Conservation (phyloP, 1,140 invertebrate species). For the Scaptomyza graminum region DNA sequence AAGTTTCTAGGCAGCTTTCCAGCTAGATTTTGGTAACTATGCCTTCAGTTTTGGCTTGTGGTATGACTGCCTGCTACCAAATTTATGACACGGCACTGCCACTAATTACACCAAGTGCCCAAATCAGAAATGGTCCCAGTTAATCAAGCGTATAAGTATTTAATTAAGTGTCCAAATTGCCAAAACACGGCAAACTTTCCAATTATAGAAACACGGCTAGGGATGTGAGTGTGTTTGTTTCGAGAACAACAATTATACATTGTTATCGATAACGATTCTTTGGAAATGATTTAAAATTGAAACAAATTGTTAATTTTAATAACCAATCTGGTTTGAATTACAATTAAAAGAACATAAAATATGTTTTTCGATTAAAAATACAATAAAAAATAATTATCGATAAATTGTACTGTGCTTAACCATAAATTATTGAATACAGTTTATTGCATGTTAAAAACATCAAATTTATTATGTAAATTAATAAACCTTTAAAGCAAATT, state of each 20-base stretch:
- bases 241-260: not conserved
- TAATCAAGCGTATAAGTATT: conserved; percentile 72
- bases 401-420: no score
- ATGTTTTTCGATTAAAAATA: no score
- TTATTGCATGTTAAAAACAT: no score
- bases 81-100: conserved; percentile 57
- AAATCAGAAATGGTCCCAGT: conserved; percentile 40
- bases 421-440: no score
- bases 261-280: not conserved
- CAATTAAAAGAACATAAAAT: no score
- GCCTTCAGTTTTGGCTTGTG: conserved; percentile 3
- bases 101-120: conserved; percentile 63
- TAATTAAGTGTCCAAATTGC: conserved; percentile 59
- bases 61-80: conserved; percentile 32
- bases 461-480: no score
- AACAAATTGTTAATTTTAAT: no score
- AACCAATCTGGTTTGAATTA: no score
- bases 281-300: no score
- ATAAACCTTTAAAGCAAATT: no score
- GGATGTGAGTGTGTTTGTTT: not conserved
- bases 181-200: conserved; percentile 19
- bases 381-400: no score
- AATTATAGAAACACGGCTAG: conserved; percentile 18
- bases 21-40: conserved; percentile 6
- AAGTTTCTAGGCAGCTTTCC: conserved; percentile 15